Percentiles rank a stretch among this genome's conserved stretches.
These are phyloP conservation scores for Tetragonula carbonaria DNA, from an alignment of 2,888 invertebrate species.

Conservation along the genomic window DNA sequence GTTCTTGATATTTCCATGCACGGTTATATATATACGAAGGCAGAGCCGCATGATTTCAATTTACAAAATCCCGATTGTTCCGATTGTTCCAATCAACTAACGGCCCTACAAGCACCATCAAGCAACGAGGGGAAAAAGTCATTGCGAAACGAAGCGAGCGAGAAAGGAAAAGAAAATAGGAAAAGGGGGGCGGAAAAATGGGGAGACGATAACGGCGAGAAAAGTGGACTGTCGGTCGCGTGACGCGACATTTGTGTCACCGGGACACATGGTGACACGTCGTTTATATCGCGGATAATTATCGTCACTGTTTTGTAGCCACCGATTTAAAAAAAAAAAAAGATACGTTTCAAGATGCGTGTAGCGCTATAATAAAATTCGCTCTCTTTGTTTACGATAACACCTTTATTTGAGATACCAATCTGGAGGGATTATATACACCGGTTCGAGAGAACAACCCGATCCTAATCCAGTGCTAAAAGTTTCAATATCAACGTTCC, in stretches of 20 bases:
- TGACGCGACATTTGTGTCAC: slow-evolving; percentile 57
- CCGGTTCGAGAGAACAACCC: too few relatives aligned
- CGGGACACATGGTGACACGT: slow-evolving; percentile 37
- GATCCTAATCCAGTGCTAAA: too few relatives aligned
- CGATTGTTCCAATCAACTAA: slow-evolving; percentile 21
- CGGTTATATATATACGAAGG: too few relatives aligned
- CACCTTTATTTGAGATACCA: neutral
- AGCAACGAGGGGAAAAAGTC: neutral
- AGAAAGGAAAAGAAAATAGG: neutral
- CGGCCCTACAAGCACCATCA: neutral
- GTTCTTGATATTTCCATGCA: neutral
- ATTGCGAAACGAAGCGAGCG: neutral
- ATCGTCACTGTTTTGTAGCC: slow-evolving; percentile 1
- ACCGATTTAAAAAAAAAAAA: neutral
- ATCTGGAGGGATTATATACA: too few relatives aligned
- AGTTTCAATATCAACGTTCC: too few relatives aligned
- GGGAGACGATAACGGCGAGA: slow-evolving; percentile 38
- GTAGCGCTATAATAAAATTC: neutral
- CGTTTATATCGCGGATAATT: slow-evolving; percentile 47
- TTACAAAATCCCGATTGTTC: slow-evolving; percentile 8
- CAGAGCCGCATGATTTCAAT: neutral
- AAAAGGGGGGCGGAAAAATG: slow-evolving; percentile 1
- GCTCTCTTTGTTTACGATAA: neutral
- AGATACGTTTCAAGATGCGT: neutral
- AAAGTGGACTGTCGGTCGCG: slow-evolving; percentile 52